Evolutionary conservation across 2,888 invertebrate species (phyloP).

Genomic region (Marronus borbonicus): DNA sequence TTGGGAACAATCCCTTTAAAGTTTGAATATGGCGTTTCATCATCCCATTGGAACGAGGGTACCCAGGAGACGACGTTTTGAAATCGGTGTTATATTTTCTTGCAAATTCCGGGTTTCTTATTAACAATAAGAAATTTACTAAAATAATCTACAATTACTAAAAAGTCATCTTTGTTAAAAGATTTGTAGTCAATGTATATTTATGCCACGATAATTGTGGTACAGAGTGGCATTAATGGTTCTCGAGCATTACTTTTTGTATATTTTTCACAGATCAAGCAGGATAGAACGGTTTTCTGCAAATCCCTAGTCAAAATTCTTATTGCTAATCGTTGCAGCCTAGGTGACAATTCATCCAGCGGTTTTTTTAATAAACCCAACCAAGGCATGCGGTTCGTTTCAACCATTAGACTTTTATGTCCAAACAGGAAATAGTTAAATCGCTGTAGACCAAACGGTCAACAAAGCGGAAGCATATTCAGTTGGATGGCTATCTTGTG

Average conservation of each 20-base stretch:
- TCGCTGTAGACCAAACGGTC: constrained; percentile 56
- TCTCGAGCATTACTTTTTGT: constrained; percentile 48
- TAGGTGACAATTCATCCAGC: constrained; percentile 55
- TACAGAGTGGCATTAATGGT: constrained; percentile 52
- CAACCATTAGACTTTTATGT: constrained; percentile 44
- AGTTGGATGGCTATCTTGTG: constrained; percentile 45
- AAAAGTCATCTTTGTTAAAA: constrained; percentile 54
- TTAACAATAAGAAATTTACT: constrained; percentile 58
- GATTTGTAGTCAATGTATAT: constrained; percentile 47
- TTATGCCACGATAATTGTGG: constrained; percentile 56
- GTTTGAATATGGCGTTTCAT: constrained; percentile 57
- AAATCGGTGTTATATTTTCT: constrained; percentile 52
- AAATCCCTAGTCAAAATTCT: constrained; percentile 48
- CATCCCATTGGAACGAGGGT: constrained; percentile 56
- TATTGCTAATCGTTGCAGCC: constrained; percentile 55
- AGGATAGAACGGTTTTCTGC: constrained; percentile 22
- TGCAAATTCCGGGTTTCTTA: constrained; percentile 52
- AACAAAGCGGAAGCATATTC: constrained; percentile 54
- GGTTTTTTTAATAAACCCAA: constrained; percentile 56
- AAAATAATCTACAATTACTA: constrained; percentile 57
- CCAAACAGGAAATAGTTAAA: constrained; percentile 55
- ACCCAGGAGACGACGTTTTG: constrained; percentile 53
- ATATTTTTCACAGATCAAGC: constrained; percentile 49
- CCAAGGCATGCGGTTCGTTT: constrained; percentile 56
- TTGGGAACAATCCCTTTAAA: constrained; percentile 55